Evolutionary conservation across 2,797 vertebrate genomes (phyloP), one percentile per base, ranked within the genome.

Genomic region (Tympanoctomys barrerae): DNA sequence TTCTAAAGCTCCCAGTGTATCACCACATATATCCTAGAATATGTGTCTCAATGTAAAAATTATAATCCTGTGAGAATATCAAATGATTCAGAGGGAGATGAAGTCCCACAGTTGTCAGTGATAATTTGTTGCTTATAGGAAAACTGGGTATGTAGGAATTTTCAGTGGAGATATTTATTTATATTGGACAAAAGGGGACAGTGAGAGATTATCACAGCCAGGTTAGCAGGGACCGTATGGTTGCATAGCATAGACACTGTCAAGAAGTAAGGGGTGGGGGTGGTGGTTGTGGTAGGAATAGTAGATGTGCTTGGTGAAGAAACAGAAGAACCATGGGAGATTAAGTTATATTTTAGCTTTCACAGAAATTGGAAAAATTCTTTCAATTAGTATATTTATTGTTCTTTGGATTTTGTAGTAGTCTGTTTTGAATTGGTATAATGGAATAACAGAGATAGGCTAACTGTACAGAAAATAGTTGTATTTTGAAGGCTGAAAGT

Each of bases 111-210:
- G 42, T 93, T 78, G 22, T 28, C 78, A 52, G 73, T 80, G 26
- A 93, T 62, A 36, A 36, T 46, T 19, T 71, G 26, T 70, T 54
- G 12, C 49, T 64, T 16, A 6, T 46, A 26, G 24, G 13, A 46
- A 61, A 59, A 59, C 14, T 39, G 24, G 59, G 1, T 68, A 46
- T 11, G 7, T 61, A 66, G 36, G 89, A 73, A 46, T 31, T 80
- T 92, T 87, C 62, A 82, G 28, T 70, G 66, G 80, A 42, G 26
- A 31, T 77, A 52, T 33, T 90, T 87, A 12, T 52, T 94, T 88
- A 36, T 21, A 0, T 13, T 57, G 22, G 33, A 31, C 42, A 70
- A 59, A 83, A 49, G 52, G 33, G 68, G 90, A 71, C 8, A 75
- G 3, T 70, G 28, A 80, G 31, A 92, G 26, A 18, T 78, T 49